A percentile compares a stretch with the other conserved stretches of the same genome.
These are phyloP conservation scores for Pseudachorutes palmiensis DNA, from an alignment of 1,140 invertebrate species.

Conservation along the genomic window DNA sequence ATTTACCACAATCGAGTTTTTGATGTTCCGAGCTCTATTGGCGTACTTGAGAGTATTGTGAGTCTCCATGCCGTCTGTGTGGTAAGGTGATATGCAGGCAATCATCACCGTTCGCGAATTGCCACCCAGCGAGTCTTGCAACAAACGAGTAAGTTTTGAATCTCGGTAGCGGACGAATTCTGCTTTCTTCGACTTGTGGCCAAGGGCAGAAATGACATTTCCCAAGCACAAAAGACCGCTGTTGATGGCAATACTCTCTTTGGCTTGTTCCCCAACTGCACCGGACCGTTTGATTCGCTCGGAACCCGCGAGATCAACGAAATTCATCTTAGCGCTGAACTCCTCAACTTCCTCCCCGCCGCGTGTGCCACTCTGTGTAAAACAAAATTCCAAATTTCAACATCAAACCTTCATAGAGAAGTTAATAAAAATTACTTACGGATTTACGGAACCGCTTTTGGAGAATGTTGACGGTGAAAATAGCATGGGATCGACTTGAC, in stretches of 20 bases:
- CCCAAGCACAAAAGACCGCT: slow-evolving; percentile 86
- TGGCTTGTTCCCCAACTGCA: slow-evolving; percentile 78
- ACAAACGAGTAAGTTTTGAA: slow-evolving; percentile 86
- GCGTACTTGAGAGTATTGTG: slow-evolving; percentile 98
- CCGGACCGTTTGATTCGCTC: slow-evolving; percentile 91
- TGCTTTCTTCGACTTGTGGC: slow-evolving; percentile 76
- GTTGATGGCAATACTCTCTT: slow-evolving; percentile 90
- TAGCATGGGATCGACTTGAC: slow-evolving; percentile 88
- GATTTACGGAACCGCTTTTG: slow-evolving; percentile 45
- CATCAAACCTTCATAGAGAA: background rate
- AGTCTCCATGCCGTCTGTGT: slow-evolving; percentile 98
- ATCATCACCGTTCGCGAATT: slow-evolving; percentile 82
- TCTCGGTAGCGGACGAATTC: slow-evolving; percentile 94
- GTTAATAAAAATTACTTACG: slow-evolving; percentile 1
- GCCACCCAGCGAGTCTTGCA: slow-evolving; percentile 95
- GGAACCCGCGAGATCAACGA: slow-evolving; percentile 93
- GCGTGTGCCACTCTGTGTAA: background rate
- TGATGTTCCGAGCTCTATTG: slow-evolving; percentile 93
- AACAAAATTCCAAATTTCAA: background rate
- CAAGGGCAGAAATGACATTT: slow-evolving; percentile 94
- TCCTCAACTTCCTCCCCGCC: slow-evolving; percentile 58
- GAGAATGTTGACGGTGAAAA: slow-evolving; percentile 85
- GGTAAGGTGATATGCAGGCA: slow-evolving; percentile 93
- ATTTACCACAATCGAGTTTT: slow-evolving; percentile 88
- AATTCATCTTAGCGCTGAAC: slow-evolving; percentile 84